Base-by-base conservation (phyloP, 2,888 invertebrate genomes). In the Luperina nickerlii region DNA sequence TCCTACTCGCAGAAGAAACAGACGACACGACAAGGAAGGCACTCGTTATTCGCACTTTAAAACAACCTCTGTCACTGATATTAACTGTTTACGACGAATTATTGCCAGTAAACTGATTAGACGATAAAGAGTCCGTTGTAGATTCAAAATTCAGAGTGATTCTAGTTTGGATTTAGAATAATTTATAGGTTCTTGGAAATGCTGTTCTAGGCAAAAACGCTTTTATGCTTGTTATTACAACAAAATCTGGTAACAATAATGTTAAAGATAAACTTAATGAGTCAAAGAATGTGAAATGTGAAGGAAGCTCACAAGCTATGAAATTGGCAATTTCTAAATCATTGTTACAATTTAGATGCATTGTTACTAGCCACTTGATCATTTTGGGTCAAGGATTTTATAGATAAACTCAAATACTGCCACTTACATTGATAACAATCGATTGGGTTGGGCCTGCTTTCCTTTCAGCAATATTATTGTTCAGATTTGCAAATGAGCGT, bases 11-110 rank as follows among this genome's bases (percentile, higher is more conserved):
- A 83, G 84, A 89, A 90, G 85, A 90, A 87, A 86, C 88, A 85
- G 87, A 88, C 91, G 90, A 91, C 86, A 89, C 87, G 90, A 94
- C 91, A 91, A 96, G 96, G 96, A 96, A 95, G 95, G 91, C 92
- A 91, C 94, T 95, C 92, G 93, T 96, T 95, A 95, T 90, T 92
- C 90, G 85, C 89, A 91, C 91, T 91, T 93, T 92, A 92, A 88
- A 91, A 89, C 87, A 88, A 90, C 90, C 90, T 91, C 89, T 87
- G 92, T 91, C 89, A 92, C 92, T 92, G 90, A 92, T 92, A 91
- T 90, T 87, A 91, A 82, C 90, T 70, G 73, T 81, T 82, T 83
- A 54, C 69, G 57, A 67, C 38, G 60, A 70, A 75, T 60, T 67
- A 67, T 73, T 73, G 48, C 27, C 38, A 48, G 57, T 67, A 77